These are phyloP conservation scores for Excalfactoria chinensis DNA, from an alignment of 2,113 vertebrate genomes.

Conservation along the genomic window DNA sequence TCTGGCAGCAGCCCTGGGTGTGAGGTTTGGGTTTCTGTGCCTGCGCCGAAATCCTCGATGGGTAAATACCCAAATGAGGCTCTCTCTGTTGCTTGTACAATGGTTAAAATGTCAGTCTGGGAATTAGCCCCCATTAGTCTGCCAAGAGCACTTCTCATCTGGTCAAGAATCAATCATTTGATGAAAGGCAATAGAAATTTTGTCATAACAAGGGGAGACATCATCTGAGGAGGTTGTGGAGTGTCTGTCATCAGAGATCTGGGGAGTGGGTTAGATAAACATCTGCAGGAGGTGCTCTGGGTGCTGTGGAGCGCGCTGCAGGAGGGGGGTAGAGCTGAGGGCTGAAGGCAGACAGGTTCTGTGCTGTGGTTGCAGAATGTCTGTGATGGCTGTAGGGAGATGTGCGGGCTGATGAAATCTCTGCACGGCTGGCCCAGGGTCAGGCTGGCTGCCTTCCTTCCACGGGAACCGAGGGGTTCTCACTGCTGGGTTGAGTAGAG, in stretches of 20 bases:
- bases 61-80: background rate
- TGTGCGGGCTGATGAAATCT: background rate
- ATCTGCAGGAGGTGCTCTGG: background rate
- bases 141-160: background rate
- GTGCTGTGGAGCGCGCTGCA: background rate
- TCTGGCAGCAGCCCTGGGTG: background rate
- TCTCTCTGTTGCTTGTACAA: background rate
- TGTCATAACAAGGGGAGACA: background rate
- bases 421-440: background rate
- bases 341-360: background rate
- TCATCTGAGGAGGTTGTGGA: background rate
- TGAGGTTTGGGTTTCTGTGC: background rate
- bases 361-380: background rate
- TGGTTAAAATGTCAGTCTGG: background rate
- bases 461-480: background rate
- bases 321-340: background rate
- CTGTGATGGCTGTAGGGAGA: fast-evolving
- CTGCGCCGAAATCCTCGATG: background rate
- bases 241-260: background rate
- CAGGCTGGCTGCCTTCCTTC: background rate
- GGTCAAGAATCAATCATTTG: background rate
- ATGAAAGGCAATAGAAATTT: background rate
- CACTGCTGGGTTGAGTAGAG: fast-evolving
- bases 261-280: background rate
- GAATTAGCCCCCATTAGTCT: background rate